Evolutionary conservation across 2,113 vertebrate genomes (phyloP), one percentile per base, ranked within the genome.

Genomic region (Callopanchax toddi): DNA sequence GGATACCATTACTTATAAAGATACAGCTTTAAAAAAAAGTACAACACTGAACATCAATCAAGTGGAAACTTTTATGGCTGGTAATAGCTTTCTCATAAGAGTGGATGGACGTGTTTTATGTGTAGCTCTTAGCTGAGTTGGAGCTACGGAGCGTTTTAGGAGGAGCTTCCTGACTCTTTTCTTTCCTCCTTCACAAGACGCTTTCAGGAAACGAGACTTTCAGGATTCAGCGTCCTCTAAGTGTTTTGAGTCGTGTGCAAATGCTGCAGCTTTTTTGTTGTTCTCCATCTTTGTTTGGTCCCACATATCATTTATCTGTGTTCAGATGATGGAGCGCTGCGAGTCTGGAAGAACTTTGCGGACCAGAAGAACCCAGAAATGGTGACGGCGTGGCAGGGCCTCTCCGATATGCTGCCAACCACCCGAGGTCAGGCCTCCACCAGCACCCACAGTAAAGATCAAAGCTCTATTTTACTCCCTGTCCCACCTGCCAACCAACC

Each of bases 261-360:
- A 3, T 2, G 22, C 50, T 59, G 11, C 8, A n/a, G 10, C 7
- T 15, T 25, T n/a, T n/a, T n/a, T n/a, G n/a, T n/a, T n/a, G n/a
- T n/a, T n/a, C n/a, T n/a, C n/a, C 1, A 4, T 1, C 56, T 16
- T 43, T n/a, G 7, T 2, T 20, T 18, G 18, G n/a, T 44, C 15
- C n/a, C 7, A 11, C 15, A 11, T 6, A 0, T 4, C 2, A 20
- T 21, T 16, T 20, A 6, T 2, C 0, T 32, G n/a, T 53, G 49
- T 44, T 16, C 70, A 99, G 97, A 99, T 3, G 97, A 99, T 0
- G 97, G 97, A 3, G 97, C 97, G 23, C 85, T 99, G 83, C 87
- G 97, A 0, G 94, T 99, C 73, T 99, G 97, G 97, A 99, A 99
- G 90, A 99, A 99, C 85, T 99, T 98, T 34, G 97, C 96, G 0